These are phyloP conservation scores for Leptosomus discolor DNA, from an alignment of 2,113 vertebrate species.

Conservation along the genomic window DNA sequence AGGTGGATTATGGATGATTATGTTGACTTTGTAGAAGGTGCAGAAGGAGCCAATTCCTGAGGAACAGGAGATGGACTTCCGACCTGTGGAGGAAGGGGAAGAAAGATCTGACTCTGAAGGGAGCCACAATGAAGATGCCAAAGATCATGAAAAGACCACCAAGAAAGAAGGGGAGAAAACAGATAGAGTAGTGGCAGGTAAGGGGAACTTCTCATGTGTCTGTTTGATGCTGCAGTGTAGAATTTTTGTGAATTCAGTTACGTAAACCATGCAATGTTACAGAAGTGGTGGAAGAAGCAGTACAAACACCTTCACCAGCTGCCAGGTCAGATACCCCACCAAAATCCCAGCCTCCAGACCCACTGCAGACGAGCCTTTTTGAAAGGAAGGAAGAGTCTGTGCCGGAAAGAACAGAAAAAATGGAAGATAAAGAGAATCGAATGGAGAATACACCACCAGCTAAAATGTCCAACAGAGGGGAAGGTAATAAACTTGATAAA, in stretches of 20 bases:
- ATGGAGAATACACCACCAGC: constrained; percentile 39
- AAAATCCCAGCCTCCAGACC: constrained; percentile 70
- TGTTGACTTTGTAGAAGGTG: constrained; percentile 80
- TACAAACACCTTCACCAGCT: constrained; percentile 59
- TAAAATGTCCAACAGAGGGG: constrained; percentile 70
- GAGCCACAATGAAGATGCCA: constrained; percentile 85
- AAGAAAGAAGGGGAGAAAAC: constrained; percentile 77
- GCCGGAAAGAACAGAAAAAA: constrained; percentile 68
- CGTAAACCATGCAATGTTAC: constrained; percentile 41
- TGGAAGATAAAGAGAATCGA: constrained; percentile 70
- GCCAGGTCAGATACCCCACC: constrained; percentile 69
- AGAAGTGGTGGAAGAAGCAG: constrained; percentile 73
- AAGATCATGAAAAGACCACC: constrained; percentile 81
- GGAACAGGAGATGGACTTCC: constrained; percentile 95
- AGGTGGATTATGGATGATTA: neutral
- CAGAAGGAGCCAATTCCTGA: constrained; percentile 96
- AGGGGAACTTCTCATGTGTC: neutral
- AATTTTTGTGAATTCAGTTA: neutral
- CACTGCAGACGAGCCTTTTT: constrained; percentile 30
- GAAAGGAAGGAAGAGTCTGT: constrained; percentile 72
- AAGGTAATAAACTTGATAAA: constrained; percentile 63
- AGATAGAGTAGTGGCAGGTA: constrained; percentile 64
- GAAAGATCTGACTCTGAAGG: constrained; percentile 88
- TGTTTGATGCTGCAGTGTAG: neutral
- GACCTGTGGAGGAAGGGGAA: constrained; percentile 87